Base-by-base conservation (phyloP, 2,113 vertebrate genomes). In the Crotalus horridus region DNA sequence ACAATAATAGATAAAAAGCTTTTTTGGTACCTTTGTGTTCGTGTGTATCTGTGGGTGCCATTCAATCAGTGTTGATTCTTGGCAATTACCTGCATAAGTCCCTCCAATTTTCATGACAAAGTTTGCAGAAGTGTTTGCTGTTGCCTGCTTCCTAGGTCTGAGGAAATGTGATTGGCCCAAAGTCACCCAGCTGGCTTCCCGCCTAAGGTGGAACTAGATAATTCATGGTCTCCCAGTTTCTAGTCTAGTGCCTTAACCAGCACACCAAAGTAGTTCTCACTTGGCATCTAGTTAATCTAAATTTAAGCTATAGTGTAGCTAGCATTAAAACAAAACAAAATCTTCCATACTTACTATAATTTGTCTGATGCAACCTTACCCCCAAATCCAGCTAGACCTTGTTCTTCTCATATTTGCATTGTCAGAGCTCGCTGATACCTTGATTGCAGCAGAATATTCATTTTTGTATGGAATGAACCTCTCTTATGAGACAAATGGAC, bases 401-500 rank as follows among this genome's bases (percentile, higher is more conserved):
- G 23, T 21, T 85, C 43, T 55, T 92, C 48, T 55, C 51, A 29
- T 85, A 29, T 74, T 3, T 43, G 11, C 9, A 20, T 26, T 48
- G 56, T 59, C 69, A 53, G 46, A 89, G 21, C 55, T n/a, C n/a
- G 53, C 46, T 21, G 39, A 92, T 69, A 58, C 74, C 46, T 93
- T 90, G 48, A 39, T 39, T 93, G 59, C 74, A 61, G 33, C 17
- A 56, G n/a, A 61, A 9, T 59, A 61, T 61, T 43, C 51, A 29
- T 85, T 86, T 51, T 85, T 93, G n/a, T 56, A 87, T 61, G 74
- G 69, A 90, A 48, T 39, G 55, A 93, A 59, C 12, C 74, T 90
- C 61, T 58, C 88, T 86, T 58, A 6, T 90, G 92, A 93, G 88
- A 93, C 89, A 93, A 93, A 93, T 93, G 88, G 74, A 90, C 89